A percentile compares a stretch with the other conserved stretches of the same genome.
Evolutionary conservation across 2,113 vertebrate genomes (phyloP).

Genomic region (Saccopteryx leptura): DNA sequence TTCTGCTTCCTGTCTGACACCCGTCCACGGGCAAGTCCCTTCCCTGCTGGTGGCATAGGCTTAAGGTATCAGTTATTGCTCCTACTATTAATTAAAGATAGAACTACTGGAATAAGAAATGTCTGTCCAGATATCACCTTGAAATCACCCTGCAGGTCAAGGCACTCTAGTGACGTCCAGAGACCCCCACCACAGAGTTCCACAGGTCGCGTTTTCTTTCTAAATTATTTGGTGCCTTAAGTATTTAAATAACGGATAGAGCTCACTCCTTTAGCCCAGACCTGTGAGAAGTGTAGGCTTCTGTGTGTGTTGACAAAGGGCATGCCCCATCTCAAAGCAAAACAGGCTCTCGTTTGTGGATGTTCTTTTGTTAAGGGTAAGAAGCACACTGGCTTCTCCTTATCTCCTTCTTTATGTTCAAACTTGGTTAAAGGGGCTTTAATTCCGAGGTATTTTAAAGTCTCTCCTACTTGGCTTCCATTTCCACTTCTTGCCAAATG

Average conservation of each 20-base stretch:
- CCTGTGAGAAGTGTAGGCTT: neutral
- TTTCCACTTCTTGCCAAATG: neutral
- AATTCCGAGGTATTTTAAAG: neutral
- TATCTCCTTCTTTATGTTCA: neutral
- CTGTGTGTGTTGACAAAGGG: neutral
- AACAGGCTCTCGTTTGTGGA: neutral
- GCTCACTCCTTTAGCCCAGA: neutral
- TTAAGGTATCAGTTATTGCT: neutral
- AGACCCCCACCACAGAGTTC: neutral
- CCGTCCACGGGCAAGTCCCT: neutral
- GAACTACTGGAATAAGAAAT: neutral
- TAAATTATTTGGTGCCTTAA: neutral
- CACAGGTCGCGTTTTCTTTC: accelerated
- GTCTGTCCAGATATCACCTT: neutral
- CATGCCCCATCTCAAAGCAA: neutral
- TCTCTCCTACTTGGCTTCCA: neutral
- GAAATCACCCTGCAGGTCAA: neutral
- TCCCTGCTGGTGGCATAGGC: neutral
- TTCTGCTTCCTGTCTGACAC: neutral
- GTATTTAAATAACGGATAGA: neutral
- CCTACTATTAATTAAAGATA: neutral
- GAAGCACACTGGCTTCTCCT: neutral
- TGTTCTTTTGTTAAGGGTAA: neutral
- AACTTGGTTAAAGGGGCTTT: neutral
- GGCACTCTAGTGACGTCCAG: neutral